Evolutionary conservation across 2,797 vertebrate genomes (phyloP).

Genomic region (Loris lydekkerianus): DNA sequence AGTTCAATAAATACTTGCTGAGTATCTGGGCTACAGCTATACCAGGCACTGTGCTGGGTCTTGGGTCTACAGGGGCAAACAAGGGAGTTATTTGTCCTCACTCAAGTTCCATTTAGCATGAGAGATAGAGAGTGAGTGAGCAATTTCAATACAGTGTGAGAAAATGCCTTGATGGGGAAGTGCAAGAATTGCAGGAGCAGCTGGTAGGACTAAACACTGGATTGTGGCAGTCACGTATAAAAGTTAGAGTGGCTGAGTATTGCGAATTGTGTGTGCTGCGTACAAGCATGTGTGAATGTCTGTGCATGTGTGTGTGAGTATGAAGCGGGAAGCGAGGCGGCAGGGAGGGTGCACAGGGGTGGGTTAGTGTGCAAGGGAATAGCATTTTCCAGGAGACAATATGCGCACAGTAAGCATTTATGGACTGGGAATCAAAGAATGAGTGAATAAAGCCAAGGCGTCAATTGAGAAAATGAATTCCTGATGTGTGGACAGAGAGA

Average conservation of each 20-base stretch:
- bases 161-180: neutral
- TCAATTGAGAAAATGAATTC: neutral
- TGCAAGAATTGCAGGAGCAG: neutral
- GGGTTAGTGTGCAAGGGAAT: neutral
- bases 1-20: constrained; percentile 19
- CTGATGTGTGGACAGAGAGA: neutral
- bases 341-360: too few species aligned
- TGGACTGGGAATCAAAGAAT: neutral
- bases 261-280: neutral
- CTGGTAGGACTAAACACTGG: neutral
- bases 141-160: neutral
- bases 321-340: too few species aligned
- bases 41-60: neutral
- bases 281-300: neutral
- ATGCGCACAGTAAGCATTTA: neutral
- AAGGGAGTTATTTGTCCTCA: neutral
- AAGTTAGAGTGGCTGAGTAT: neutral
- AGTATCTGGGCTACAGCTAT: neutral
- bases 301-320: neutral
- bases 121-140: neutral
- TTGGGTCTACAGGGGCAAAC: neutral
- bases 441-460: neutral
- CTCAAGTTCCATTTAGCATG: neutral
- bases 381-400: neutral
- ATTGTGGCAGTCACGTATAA: neutral